Base-by-base conservation (phyloP, 2,113 vertebrate species). In the Nanger granti region DNA sequence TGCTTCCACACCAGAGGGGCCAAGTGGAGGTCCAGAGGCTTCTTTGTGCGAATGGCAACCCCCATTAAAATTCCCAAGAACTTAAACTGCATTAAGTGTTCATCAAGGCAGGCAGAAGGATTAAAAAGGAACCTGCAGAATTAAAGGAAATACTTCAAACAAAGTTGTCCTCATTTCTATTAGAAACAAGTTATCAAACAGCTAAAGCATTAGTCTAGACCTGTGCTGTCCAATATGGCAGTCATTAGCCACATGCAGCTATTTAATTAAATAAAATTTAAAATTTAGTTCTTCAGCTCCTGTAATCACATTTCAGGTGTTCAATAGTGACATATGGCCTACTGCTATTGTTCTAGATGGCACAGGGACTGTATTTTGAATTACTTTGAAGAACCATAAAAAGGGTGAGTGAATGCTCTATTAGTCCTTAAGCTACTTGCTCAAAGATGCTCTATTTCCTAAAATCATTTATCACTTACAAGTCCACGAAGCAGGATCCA, bases 41-140 rank as follows among this genome's bases (percentile, higher is more conserved):
- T 99, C 98, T 99, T 99, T 11, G 99, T 99, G 94, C 99, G 99
- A 97, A 99, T 99, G 95, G 99, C 99, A 96, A 99, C 99, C n/a
- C 99, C 99, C 99, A 99, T 99, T 94, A 99, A 98, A 98, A 99
- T 99, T 73, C 99, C 99, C 96, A 99, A 97, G 96, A 99, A 99
- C 90, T 99, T 99, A 93, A 99, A 99, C 96, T 99, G 99, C 99
- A 99, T 98, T 91, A 99, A 98, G 83, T 99, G 99, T 57, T 99
- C 99, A 93, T 99, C 99, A 31, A 99, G 97, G 95, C 99, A 99
- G 22, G 99, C 99, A 55, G 99, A 99, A 62, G 99, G 99, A 96
- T 99, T 99, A 97, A 99, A 99, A 82, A 99, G 99, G 98, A 99
- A 99, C 98, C 99, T 99, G 90, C 8, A 90, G 92, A 96, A 89